phyloP scores from a whole-genome alignment of 2,113 vertebrate species.

The Psilopsiagon aurifrons region DNA sequence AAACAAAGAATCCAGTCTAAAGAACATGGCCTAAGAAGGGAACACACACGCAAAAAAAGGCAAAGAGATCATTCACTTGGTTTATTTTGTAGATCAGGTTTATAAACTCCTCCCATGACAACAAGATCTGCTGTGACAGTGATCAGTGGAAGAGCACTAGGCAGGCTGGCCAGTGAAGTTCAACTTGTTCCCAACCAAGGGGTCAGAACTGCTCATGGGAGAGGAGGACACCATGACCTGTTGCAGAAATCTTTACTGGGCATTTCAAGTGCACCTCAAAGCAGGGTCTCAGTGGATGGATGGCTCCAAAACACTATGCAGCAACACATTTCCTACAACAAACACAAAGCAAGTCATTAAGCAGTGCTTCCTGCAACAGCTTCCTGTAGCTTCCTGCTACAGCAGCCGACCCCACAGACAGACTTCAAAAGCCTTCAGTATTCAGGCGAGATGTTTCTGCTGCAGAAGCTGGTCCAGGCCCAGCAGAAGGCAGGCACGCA shows the following conservation, averaged over 20 bases:
- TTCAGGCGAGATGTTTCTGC: neutral
- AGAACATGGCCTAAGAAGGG: neutral
- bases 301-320: neutral
- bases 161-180: neutral
- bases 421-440: neutral
- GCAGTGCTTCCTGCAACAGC: neutral
- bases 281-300: neutral
- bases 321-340: neutral
- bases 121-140: neutral
- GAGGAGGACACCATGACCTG: neutral
- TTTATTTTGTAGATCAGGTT: conserved; percentile 37
- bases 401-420: neutral
- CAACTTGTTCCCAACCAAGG: neutral
- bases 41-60: neutral
- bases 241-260: neutral
- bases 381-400: neutral
- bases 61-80: neutral
- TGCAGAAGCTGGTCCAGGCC: neutral
- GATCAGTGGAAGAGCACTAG: neutral
- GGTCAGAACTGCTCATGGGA: neutral
- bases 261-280: neutral
- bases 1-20: neutral
- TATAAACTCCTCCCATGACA: neutral
- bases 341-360: neutral
- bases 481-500: rapidly evolving